Conservation (phyloP, 2,113 vertebrate species). For the mouse (Mus musculus) region GRCm39 chr4:132497501-132498000, state of each 20-base stretch:
- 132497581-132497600: not conserved
- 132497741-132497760: not conserved
- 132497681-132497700: not conserved
- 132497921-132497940: conserved; percentile 93
- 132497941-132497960: conserved; percentile 96
- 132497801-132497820: not conserved
- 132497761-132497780: not conserved
- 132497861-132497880: conserved; percentile 93
- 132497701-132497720: not conserved
- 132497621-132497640: not conserved
- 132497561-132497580: not conserved
- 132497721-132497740: not conserved
- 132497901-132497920: conserved; percentile 91
- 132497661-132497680: not conserved
- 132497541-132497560: not conserved
- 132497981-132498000: not conserved
- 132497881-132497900: conserved; percentile 98
- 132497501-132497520: not conserved
- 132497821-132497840: not conserved
- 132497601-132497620: not conserved
- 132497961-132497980: not conserved
- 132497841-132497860: conserved; percentile 85
- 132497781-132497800: not conserved
- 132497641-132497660: too few species aligned
- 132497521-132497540: not conserved